Base-by-base conservation (phyloP, 2,797 vertebrate species). In the Threskiornis aethiopicus region DNA sequence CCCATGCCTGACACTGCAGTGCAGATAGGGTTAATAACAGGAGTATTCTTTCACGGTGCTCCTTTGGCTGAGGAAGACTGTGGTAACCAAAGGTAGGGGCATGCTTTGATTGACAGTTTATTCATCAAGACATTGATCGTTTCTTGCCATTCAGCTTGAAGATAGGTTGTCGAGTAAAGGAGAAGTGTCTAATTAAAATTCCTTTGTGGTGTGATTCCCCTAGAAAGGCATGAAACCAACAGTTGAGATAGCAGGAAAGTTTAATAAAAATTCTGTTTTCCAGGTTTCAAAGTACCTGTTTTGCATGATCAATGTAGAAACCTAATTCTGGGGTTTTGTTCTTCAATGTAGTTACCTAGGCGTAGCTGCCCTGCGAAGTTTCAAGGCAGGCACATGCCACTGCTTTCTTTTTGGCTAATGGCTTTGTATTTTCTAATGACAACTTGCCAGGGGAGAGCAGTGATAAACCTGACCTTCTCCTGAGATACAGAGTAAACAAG, bases 61-160 rank as follows among this genome's bases (percentile, higher is more conserved):
- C 22, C 35, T 39, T 89, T 82, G 62, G 29, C 66, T 89, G 64
- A 70, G 73, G 39, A 46, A 79, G 16, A 47, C 91, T 66, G 20
- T 7, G 19, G 47, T 70, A 82, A 61, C 42, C n/a, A 69, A 51
- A 57, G 24, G 47, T 59, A 79, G 67, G 89, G 19, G 13, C 69
- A 17, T 80, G 47, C 16, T 61, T 92, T 93, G 93, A 81, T 6
- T 83, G 83, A 37, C 85, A 72, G 71, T 42, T 95, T 83, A 70
- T 89, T 95, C 72, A 75, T 72, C 44, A 89, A 91, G 81, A 42
- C 47, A 89, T 84, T 91, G 93, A 92, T 91, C 78, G 69, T 94
- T 61, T 79, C 69, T 72, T 92, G 85, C 87, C 69, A 73, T 66
- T 89, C 75, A 87, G 33, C 62, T 62, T 71, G 52, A 44, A 88